phyloP scores from a whole-genome alignment of 2,888 invertebrate species.

The Melanchra persicariae region DNA sequence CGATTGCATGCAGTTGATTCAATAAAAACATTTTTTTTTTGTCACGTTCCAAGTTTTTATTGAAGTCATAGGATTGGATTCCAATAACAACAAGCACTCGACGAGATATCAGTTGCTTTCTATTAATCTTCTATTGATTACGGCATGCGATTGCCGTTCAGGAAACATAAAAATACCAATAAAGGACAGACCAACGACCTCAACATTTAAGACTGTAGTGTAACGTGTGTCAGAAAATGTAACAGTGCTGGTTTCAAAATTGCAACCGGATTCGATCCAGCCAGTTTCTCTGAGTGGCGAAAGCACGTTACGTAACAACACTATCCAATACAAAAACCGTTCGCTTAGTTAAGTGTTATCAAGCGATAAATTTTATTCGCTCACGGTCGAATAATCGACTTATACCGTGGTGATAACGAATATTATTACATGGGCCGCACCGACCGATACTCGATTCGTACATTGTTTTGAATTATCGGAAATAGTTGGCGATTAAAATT shows the following conservation, averaged over 20 bases:
- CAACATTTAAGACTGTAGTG: conserved; percentile 67
- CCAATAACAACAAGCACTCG: conserved; percentile 38
- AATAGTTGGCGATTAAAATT: conserved; percentile 59
- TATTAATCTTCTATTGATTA: conserved; percentile 39
- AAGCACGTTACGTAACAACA: conserved; percentile 75
- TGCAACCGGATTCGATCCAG: conserved; percentile 74
- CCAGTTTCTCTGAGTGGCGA: conserved; percentile 69
- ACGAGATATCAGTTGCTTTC: conserved; percentile 38
- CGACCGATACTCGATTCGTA: conserved; percentile 63
- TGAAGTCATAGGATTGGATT: conserved; percentile 30
- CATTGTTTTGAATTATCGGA: conserved; percentile 67
- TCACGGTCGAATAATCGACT: conserved; percentile 81
- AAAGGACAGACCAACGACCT: conserved; percentile 64
- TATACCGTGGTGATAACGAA: conserved; percentile 77
- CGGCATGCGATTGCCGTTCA: background rate
- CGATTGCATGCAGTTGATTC: conserved; percentile 23
- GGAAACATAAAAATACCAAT: conserved; percentile 18
- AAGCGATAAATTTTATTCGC: conserved; percentile 82
- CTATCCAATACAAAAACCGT: conserved; percentile 72
- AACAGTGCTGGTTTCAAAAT: conserved; percentile 70
- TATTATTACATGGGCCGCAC: conserved; percentile 69
- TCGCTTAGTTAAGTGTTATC: conserved; percentile 77
- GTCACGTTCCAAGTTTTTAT: conserved; percentile 14
- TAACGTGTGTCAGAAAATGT: conserved; percentile 64
- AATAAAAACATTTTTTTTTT: conserved; percentile 25